phyloP scores from a whole-genome alignment of 2,888 invertebrate genomes.

The Flabesymbios commensalis region DNA sequence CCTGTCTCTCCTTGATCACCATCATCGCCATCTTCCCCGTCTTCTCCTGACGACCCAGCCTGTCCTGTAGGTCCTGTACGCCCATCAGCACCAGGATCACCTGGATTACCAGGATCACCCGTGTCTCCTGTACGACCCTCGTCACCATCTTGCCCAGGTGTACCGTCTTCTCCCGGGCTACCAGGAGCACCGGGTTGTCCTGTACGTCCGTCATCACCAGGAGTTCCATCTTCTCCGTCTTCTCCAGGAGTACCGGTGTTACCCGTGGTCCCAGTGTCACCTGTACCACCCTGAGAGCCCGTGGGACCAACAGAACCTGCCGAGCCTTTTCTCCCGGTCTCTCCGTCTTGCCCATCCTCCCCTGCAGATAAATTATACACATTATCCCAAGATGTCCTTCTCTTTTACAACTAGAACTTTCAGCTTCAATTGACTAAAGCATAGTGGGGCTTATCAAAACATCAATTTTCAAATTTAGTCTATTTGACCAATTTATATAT shows the following conservation, averaged over 20 bases:
- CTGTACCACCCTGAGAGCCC: conserved; percentile 20
- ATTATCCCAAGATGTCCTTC: too few relatives aligned
- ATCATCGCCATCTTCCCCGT: too few relatives aligned
- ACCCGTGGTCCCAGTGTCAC: conserved; percentile 21
- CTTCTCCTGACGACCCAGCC: conserved; percentile 16
- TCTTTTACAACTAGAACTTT: too few relatives aligned
- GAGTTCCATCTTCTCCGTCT: conserved; percentile 15
- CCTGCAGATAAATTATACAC: too few relatives aligned
- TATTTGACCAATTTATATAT: too few relatives aligned
- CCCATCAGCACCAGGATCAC: conserved; percentile 21
- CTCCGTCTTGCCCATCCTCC: too few relatives aligned
- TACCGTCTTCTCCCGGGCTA: conserved; percentile 8
- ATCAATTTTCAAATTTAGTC: too few relatives aligned
- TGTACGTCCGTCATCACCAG: conserved; percentile 17
- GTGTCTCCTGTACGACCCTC: conserved; percentile 62
- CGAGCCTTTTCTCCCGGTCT: conserved; percentile 10
- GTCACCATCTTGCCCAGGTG: conserved; percentile 22
- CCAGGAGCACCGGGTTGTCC: conserved; percentile 18
- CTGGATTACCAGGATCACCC: conserved; percentile 27
- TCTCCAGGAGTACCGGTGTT: conserved; percentile 14
- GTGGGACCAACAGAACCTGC: conserved; percentile 1
- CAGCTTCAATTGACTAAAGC: too few relatives aligned
- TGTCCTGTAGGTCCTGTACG: conserved; percentile 23
- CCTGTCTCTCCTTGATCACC: too few relatives aligned
- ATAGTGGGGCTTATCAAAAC: too few relatives aligned